A percentile compares a stretch with the other conserved stretches of the same genome.
phyloP scores from a whole-genome alignment of 1,140 invertebrate genomes.

The Euura lappo region DNA sequence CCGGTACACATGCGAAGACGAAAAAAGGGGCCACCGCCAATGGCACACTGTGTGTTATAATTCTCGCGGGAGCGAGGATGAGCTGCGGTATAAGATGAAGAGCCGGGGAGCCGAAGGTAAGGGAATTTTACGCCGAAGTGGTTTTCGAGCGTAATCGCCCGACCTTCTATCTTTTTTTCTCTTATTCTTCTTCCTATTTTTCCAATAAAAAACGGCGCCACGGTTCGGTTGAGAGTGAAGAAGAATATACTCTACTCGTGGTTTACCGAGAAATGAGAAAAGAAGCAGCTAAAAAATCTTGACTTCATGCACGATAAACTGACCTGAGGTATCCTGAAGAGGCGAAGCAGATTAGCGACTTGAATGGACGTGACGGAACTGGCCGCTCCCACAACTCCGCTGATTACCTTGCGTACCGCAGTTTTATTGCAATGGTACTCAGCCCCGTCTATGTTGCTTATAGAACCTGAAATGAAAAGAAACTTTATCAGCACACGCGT shows the following conservation, averaged over 20 bases:
- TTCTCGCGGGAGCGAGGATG: conserved; percentile 3
- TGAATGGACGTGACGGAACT: conserved; percentile 96
- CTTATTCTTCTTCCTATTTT: too few species aligned
- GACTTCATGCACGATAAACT: conserved; percentile 27
- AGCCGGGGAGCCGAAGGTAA: conserved; percentile 19
- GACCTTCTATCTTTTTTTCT: too few species aligned
- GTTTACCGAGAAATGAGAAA: background rate
- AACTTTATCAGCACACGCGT: conserved; percentile 8
- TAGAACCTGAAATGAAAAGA: conserved; percentile 76
- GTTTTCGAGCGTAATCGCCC: conserved; percentile 30
- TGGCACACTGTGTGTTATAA: background rate
- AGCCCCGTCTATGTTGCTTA: conserved; percentile 92
- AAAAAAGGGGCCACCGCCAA: background rate
- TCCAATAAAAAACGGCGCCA: too few species aligned
- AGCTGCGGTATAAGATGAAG: conserved; percentile 32
- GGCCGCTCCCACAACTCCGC: conserved; percentile 94
- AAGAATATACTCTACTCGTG: background rate
- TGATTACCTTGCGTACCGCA: conserved; percentile 86
- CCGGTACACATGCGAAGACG: background rate
- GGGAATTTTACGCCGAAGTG: conserved; percentile 40
- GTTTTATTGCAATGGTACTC: conserved; percentile 89
- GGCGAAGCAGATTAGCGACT: conserved; percentile 91
- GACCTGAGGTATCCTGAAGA: conserved; percentile 96
- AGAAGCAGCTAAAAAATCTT: conserved; percentile 7
- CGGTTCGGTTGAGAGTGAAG: too few species aligned